Evolutionary conservation across 2,797 vertebrate species (phyloP), one percentile per base, ranked within the genome.

Genomic region (Holocentrus rufus): DNA sequence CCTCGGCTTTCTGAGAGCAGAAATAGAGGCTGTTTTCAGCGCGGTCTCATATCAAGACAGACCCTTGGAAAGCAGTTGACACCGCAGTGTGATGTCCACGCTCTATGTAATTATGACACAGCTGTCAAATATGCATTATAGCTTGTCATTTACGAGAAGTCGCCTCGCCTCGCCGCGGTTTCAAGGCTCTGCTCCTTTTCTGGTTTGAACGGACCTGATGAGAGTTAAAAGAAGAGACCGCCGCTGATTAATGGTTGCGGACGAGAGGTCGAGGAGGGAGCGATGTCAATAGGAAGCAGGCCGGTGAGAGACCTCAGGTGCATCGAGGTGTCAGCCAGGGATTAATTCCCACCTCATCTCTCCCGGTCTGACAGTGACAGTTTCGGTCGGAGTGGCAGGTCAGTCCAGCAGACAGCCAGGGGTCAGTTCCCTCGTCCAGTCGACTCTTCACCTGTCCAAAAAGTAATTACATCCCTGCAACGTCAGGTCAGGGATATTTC

Each of bases 201-300:
- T 11, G 0, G 36, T 68, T 74, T 83, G 61, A 82, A 83, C 77
- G 50, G 63, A 81, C 25, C 30, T 65, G 72, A 69, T 49, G 49
- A 52, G 62, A 44, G 78, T 72, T 56, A 75, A 69, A 47, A 80
- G 68, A 80, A 54, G 20, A 53, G 71, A 68, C 70, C 9, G 22
- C 22, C 31, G 65, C 46, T 85, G 82, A 90, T 88, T 88, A 80
- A 76, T 83, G 67, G 79, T 77, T 85, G 74, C 76, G 74, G 80
- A 72, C 55, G 49, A 69, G 62, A 13, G 14, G 77, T 42, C 61
- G 54, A 76, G 65, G 34, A 1, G 47, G 47, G 44, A 67, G 54
- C 66, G 8, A 49, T 58, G 34, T 77, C 62, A 65, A 22, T 74
- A 62, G 59, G 59, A 66, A 73, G 39, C 31, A 59, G 66, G 59